Base-by-base conservation (phyloP, 2,797 vertebrate species). In the Phylloscopus collybita region DNA sequence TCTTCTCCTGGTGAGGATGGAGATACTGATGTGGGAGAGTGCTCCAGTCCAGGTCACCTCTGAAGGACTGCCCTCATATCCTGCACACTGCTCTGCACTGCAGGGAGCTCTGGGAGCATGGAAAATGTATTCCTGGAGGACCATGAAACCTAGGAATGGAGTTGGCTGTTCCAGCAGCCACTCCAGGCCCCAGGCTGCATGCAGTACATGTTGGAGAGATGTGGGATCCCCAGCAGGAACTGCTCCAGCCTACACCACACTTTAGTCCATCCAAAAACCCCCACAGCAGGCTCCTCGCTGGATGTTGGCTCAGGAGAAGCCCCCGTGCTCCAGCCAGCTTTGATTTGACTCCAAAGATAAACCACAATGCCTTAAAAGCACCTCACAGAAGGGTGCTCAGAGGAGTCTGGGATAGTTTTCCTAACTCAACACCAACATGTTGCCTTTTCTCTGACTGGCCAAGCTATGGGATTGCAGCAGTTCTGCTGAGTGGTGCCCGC, bases 201-300 rank as follows among this genome's bases (percentile, higher is more conserved):
- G 2, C 13, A 47, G 13, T 3, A 17, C 5, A 0, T 0, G 1
- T 0, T 29, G 34, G 34, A 40, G 5, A 29, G n/a, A 18, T 27
- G 17, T n/a, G 3, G 2, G 10, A 29, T 30, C 59, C 22, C 22
- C 51, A 62, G 22, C 36, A 59, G 14, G 36, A 60, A 22, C n/a
- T n/a, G 9, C 8, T 82, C 53, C 44, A 45, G 4, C 21, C 16
- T 15, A 11, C 23, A 34, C 7, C 3, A 15, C 8, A 6, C 34
- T 19, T n/a, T 0, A n/a, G 36, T 20, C 20, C 16, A 22, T 1
- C 12, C 22, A n/a, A 18, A 56, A 80, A 34, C 25, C 13, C 22
- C 49, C 25, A 10, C 12, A 11, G 27, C 0, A 0, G 11, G 14
- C 9, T 56, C 16, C 73, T 61, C 0, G 0, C 47, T 53, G 51